Conservation (phyloP, 2,888 invertebrate genomes). For the Aleiodes leptofemur region DNA sequence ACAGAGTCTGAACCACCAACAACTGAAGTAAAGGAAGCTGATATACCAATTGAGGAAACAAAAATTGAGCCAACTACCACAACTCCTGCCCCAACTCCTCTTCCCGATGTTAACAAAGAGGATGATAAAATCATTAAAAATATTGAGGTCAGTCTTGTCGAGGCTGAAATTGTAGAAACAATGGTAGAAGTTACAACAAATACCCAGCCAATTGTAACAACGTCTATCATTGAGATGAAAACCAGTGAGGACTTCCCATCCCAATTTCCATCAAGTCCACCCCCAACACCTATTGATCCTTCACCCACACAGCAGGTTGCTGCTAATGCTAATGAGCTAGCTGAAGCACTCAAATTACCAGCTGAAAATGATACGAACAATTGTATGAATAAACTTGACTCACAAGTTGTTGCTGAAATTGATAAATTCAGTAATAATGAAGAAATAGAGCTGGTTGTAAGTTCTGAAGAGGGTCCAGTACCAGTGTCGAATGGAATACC, state of each 20-base stretch:
- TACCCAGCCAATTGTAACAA: constrained; percentile 68
- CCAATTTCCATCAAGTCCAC: constrained; percentile 72
- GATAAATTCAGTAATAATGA: not conserved
- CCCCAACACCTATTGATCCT: constrained; percentile 73
- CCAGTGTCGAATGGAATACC: constrained; percentile 58
- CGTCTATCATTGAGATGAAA: constrained; percentile 75
- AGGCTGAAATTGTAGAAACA: constrained; percentile 57
- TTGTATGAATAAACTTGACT: too few species aligned
- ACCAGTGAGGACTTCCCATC: constrained; percentile 73
- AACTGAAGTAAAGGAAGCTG: constrained; percentile 44
- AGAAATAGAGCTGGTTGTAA: constrained; percentile 53
- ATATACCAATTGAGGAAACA: constrained; percentile 55
- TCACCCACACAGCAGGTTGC: constrained; percentile 73
- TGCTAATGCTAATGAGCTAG: constrained; percentile 68
- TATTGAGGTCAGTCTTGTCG: constrained; percentile 73
- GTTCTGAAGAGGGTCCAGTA: constrained; percentile 64
- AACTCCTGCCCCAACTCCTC: constrained; percentile 62
- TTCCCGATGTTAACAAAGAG: constrained; percentile 67
- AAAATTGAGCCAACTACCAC: constrained; percentile 66
- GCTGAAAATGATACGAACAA: constrained; percentile 60
- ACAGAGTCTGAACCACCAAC: constrained; percentile 55
- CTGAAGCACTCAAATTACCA: constrained; percentile 70
- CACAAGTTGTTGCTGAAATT: not conserved
- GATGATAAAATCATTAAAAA: constrained; percentile 63
- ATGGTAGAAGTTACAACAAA: constrained; percentile 66